Evolutionary conservation across 2,113 vertebrate genomes (phyloP).

Genomic region (Vulpes lagopus): DNA sequence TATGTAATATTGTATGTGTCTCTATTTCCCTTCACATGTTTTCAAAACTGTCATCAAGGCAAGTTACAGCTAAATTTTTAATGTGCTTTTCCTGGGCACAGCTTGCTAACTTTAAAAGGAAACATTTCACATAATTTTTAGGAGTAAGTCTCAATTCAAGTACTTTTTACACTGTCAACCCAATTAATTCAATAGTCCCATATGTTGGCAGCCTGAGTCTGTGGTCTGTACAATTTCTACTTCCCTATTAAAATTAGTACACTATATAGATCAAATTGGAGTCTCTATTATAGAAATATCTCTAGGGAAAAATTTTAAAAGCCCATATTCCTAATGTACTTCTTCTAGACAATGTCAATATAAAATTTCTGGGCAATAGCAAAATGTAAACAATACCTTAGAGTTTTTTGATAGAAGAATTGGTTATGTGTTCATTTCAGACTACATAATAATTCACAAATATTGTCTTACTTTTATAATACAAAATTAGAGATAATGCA

Average conservation of each 20-base stretch:
- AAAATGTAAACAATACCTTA: background rate
- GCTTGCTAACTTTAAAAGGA: constrained; percentile 49
- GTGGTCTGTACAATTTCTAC: background rate
- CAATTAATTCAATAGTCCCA: constrained; percentile 39
- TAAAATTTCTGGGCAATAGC: constrained; percentile 18
- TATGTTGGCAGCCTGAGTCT: background rate
- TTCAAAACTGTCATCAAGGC: constrained; percentile 50
- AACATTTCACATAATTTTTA: constrained; percentile 58
- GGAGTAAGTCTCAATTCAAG: constrained; percentile 49
- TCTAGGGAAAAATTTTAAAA: background rate
- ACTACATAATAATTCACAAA: background rate
- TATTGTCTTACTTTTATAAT: background rate
- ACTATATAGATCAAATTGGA: background rate
- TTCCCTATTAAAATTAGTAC: background rate
- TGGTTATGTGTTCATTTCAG: background rate
- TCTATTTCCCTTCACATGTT: background rate
- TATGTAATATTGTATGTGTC: background rate
- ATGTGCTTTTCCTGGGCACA: constrained; percentile 7
- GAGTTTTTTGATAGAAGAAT: background rate
- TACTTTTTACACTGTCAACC: constrained; percentile 27
- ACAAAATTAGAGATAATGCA: background rate
- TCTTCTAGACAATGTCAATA: constrained; percentile 42
- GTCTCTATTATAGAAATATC: background rate
- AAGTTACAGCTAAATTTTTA: constrained; percentile 47
- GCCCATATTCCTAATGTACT: background rate